These are phyloP conservation scores for Corythornis cristatus DNA, from an alignment of 2,113 vertebrate genomes.

Conservation along the genomic window DNA sequence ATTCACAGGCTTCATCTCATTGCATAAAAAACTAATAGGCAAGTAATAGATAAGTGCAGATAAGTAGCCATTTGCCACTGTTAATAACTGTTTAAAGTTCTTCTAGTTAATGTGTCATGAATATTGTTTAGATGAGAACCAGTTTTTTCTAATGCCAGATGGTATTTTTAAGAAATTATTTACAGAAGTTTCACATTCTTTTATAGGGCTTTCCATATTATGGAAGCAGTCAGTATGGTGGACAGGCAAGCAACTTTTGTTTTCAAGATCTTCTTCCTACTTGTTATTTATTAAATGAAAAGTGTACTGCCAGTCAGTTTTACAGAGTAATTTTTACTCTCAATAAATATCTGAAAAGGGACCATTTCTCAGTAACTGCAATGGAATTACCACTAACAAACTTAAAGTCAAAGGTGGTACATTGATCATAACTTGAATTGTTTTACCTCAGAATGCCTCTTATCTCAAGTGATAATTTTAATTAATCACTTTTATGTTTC, in stretches of 20 bases:
- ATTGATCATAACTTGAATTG: not conserved
- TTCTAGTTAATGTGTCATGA: not conserved
- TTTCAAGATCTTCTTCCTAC: not conserved
- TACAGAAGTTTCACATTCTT: not conserved
- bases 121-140: not conserved
- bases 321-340: not conserved
- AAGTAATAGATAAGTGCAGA: no score
- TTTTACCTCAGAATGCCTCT: not conserved
- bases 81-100: not conserved
- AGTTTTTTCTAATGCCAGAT: not conserved
- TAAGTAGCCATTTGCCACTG: not conserved
- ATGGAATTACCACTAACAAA: not conserved
- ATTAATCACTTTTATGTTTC: not conserved
- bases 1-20: not conserved
- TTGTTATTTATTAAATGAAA: not conserved
- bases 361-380: not conserved
- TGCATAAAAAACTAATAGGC: not conserved
- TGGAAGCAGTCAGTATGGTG: conserved; percentile 39
- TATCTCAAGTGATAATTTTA: not conserved
- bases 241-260: conserved; percentile 45
- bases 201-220: conserved; percentile 10
- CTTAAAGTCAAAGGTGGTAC: not conserved
- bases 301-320: not conserved
- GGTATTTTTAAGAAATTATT: not conserved
- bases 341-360: not conserved